Conservation (phyloP, 2,888 invertebrate genomes). For the Cosmia trapezina region DNA sequence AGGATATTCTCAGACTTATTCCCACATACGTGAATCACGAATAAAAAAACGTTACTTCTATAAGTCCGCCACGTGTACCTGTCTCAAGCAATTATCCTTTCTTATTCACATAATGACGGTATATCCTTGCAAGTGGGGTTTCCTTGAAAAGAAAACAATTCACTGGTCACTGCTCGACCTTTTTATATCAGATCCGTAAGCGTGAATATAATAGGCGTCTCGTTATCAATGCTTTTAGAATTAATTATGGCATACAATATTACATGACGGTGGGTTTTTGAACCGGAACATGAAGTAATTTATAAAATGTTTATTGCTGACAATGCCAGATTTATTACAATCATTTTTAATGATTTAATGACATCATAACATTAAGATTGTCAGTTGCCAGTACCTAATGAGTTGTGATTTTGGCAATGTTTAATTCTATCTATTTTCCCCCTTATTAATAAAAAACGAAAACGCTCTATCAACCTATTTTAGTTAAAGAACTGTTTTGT, state of each 20-base stretch:
- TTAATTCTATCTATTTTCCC: not conserved
- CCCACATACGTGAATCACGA: constrained; percentile 16
- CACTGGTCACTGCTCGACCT: constrained; percentile 29
- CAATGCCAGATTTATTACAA: constrained; percentile 33
- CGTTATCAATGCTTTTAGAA: constrained; percentile 57
- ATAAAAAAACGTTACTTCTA: not conserved
- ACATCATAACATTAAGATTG: not conserved
- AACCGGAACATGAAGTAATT: constrained; percentile 56
- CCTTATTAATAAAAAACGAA: no score
- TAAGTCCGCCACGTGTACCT: constrained; percentile 20
- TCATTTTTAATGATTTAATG: constrained; percentile 24
- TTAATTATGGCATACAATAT: constrained; percentile 52
- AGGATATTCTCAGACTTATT: no score
- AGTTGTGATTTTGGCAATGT: not conserved
- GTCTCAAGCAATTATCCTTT: constrained; percentile 33
- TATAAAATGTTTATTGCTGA: constrained; percentile 22
- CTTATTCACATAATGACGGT: constrained; percentile 10
- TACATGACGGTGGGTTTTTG: constrained; percentile 46
- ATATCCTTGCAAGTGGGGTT: constrained; percentile 45
- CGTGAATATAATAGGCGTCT: constrained; percentile 30
- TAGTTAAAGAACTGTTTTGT: no score
- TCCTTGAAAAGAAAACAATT: constrained; percentile 64
- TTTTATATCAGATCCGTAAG: constrained; percentile 57
- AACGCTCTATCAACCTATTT: no score
- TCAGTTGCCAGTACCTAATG: not conserved